A percentile compares a stretch with the other conserved stretches of the same genome.
Evolutionary conservation across 2,797 vertebrate genomes (phyloP).

Genomic region (Tinamus major): DNA sequence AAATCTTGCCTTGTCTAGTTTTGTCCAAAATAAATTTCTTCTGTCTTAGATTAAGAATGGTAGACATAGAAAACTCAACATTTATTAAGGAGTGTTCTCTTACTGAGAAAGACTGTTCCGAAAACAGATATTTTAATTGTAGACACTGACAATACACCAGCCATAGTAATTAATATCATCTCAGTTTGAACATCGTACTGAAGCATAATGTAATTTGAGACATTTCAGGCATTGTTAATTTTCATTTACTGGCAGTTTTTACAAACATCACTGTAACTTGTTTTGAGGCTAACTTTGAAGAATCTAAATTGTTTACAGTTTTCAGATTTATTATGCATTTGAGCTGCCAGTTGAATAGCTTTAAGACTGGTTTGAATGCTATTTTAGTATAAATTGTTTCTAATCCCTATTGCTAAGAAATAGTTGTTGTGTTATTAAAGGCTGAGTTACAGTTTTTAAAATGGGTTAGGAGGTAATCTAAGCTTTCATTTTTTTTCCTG

Average conservation of each 20-base stretch:
- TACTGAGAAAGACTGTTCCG: neutral
- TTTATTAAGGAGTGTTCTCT: neutral
- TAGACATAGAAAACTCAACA: neutral
- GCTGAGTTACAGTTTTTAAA: constrained; percentile 28
- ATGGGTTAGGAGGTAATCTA: constrained; percentile 20
- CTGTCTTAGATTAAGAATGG: neutral
- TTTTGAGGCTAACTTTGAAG: constrained; percentile 1
- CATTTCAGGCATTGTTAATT: neutral
- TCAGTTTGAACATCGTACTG: neutral
- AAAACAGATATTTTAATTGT: neutral
- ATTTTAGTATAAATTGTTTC: neutral
- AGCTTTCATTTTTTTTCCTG: neutral
- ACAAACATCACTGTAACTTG: neutral
- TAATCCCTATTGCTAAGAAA: constrained; percentile 35
- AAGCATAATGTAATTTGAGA: neutral
- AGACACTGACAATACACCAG: neutral
- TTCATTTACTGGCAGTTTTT: neutral
- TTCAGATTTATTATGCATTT: neutral
- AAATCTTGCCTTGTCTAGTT: neutral
- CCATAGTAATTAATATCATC: neutral
- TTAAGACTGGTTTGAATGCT: neutral
- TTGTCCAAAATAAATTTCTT: neutral
- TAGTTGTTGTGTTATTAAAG: constrained; percentile 36
- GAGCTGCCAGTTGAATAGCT: neutral
- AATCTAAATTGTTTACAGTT: neutral